Evolutionary conservation across 2,113 vertebrate species (phyloP).

Genomic region (Narcine bancroftii): DNA sequence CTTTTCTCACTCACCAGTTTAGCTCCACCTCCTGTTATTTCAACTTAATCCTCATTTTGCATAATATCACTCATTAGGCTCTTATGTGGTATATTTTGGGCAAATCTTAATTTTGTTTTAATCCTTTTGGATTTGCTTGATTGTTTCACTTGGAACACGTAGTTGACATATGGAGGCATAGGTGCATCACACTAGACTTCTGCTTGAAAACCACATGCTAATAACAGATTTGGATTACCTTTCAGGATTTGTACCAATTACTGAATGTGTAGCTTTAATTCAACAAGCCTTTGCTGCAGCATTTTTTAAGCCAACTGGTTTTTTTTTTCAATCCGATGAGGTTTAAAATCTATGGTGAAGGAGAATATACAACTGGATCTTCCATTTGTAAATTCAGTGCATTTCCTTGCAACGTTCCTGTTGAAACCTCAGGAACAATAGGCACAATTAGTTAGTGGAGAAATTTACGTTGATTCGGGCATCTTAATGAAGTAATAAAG

Average conservation of each 20-base stretch:
- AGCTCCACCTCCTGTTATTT: not conserved
- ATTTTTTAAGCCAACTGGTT: not conserved
- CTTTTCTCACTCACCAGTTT: not conserved
- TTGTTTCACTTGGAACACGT: not conserved
- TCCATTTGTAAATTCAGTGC: not conserved
- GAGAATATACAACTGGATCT: not conserved
- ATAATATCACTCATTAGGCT: not conserved
- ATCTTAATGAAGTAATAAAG: not conserved
- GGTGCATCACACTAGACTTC: not conserved
- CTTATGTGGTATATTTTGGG: not conserved
- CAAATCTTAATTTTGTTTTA: not conserved
- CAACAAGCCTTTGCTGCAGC: not conserved
- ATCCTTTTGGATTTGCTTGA: not conserved
- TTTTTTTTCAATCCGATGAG: not conserved
- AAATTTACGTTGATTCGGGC: not conserved
- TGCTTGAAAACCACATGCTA: not conserved
- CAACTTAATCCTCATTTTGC: conserved; percentile 1
- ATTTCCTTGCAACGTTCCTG: not conserved
- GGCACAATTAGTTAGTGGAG: not conserved
- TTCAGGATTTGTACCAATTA: conserved; percentile 7
- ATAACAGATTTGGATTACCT: not conserved
- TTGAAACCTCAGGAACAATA: not conserved
- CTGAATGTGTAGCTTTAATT: not conserved
- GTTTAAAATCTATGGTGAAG: not conserved
- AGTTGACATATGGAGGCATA: conserved; percentile 2